A percentile compares a stretch with the other conserved stretches of the same genome.
Evolutionary conservation across 2,888 invertebrate species (phyloP).

Genomic region (Balanococcus diminutus): DNA sequence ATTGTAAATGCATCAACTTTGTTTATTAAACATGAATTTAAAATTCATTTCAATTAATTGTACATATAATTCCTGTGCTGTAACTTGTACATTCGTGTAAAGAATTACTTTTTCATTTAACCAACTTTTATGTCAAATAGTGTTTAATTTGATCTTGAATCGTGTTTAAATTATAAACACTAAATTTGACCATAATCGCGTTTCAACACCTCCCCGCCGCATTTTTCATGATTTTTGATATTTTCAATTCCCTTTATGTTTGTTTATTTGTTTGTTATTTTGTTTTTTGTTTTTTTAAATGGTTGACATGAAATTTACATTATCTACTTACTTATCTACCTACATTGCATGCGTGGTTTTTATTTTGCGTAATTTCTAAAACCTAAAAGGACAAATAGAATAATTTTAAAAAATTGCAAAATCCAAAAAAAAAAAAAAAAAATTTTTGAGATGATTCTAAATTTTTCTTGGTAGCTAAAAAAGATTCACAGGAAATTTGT

Average conservation of each 20-base stretch:
- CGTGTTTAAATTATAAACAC: conserved; percentile 3
- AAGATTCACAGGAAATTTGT: not conserved
- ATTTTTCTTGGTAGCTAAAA: not conserved
- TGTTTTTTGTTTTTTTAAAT: not conserved
- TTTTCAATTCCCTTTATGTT: not conserved
- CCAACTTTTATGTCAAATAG: not conserved
- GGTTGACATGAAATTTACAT: not conserved
- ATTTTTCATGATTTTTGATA: not conserved
- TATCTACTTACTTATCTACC: not conserved
- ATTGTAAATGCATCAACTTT: not conserved
- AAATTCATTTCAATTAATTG: conserved; percentile 12
- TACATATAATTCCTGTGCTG: conserved; percentile 27
- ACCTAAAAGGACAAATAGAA: not conserved
- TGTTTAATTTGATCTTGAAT: conserved; percentile 9
- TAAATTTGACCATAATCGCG: not conserved
- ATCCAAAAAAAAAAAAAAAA: not conserved
- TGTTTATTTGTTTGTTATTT: not conserved
- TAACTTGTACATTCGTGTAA: conserved; percentile 36
- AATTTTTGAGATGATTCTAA: no score
- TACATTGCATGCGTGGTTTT: conserved; percentile 1
- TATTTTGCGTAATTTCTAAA: not conserved
- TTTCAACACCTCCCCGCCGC: not conserved
- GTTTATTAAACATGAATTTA: conserved; percentile 9
- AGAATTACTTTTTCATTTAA: not conserved
- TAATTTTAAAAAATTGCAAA: not conserved